A percentile compares a stretch with the other conserved stretches of the same genome.
Evolutionary conservation across 1,140 invertebrate species (phyloP).

Genomic region (Harlomillsia oculata): DNA sequence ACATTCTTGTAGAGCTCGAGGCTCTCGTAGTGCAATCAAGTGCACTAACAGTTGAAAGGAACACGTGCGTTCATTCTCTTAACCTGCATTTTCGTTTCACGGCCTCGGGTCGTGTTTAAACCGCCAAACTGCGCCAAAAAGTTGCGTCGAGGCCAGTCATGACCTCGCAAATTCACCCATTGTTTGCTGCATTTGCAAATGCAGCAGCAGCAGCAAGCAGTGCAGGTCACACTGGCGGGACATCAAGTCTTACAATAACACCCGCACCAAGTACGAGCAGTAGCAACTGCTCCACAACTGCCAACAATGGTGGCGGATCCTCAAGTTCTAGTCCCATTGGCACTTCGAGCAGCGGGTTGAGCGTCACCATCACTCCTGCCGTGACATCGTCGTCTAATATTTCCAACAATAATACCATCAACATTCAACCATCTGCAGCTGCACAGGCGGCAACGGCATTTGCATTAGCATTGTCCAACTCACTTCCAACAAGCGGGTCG

Average conservation of each 20-base stretch:
- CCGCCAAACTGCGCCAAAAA: conserved; percentile 26
- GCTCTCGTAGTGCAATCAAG: no score
- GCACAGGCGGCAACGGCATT: conserved; percentile 14
- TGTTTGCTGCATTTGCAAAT: conserved; percentile 27
- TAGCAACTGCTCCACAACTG: not conserved
- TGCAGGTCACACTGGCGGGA: not conserved
- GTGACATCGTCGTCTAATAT: conserved; percentile 9
- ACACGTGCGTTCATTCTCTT: no score
- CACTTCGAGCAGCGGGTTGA: conserved; percentile 19
- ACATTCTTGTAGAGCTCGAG: no score
- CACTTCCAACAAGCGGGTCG: conserved; percentile 12
- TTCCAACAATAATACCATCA: not conserved
- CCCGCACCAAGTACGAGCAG: not conserved
- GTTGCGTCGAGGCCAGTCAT: conserved; percentile 17
- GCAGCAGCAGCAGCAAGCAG: conserved; percentile 14
- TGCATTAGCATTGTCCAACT: conserved; percentile 12
- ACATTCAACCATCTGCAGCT: conserved; percentile 6
- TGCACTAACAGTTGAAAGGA: no score
- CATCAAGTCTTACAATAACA: conserved; percentile 3
- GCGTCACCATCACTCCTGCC: conserved; percentile 22
- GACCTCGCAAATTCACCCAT: conserved; percentile 29
- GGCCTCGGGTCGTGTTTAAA: no score
- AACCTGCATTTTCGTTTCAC: conserved; percentile 2
- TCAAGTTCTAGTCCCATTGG: not conserved
- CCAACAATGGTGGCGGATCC: not conserved